phyloP scores from a whole-genome alignment of 2,888 invertebrate genomes.

The Cancer borealis region DNA sequence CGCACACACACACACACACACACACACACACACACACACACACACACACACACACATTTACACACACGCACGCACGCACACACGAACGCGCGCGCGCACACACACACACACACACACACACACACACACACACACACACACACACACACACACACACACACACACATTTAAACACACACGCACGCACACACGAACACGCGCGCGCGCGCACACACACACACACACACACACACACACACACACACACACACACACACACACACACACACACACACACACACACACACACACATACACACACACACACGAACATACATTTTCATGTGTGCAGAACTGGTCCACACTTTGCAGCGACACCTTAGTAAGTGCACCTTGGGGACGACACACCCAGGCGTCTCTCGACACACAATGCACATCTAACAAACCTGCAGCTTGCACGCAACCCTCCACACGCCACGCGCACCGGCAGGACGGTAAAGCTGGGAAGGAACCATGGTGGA shows the following conservation, averaged over 20 bases:
- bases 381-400: slow-evolving; percentile 7
- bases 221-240: background rate
- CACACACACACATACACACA: background rate
- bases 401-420: slow-evolving; percentile 32
- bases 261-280: background rate
- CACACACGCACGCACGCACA: too few relatives aligned
- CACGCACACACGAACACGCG: too few relatives aligned
- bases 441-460: background rate
- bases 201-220: too few relatives aligned
- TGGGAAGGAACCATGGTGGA: background rate
- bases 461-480: slow-evolving; percentile 4
- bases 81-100: too few relatives aligned
- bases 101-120: too few relatives aligned
- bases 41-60: too few relatives aligned
- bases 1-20: too few relatives aligned
- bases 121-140: too few relatives aligned
- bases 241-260: background rate
- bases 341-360: slow-evolving; percentile 1
- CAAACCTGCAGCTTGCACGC: slow-evolving; percentile 21
- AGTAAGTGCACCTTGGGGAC: slow-evolving; percentile 14
- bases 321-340: background rate
- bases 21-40: too few relatives aligned
- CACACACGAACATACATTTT: background rate
- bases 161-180: too few relatives aligned
- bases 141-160: too few relatives aligned